Evolutionary conservation across 2,797 vertebrate species (phyloP).

Genomic region (Cynodonichthys magdalenae): DNA sequence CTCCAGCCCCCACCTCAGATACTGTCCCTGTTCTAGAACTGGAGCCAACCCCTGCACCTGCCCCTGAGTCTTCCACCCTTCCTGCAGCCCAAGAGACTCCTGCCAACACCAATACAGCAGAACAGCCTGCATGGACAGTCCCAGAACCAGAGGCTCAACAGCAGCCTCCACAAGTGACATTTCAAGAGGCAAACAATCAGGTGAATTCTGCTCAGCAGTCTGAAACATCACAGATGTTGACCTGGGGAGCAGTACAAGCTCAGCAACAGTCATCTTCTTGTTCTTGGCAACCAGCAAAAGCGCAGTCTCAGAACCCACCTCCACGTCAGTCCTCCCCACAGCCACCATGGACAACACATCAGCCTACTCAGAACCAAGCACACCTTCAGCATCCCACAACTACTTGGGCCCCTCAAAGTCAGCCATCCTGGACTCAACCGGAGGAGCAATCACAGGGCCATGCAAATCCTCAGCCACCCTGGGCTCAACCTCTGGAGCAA

Average conservation of each 20-base stretch:
- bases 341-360: conserved; percentile 61
- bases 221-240: conserved; percentile 52
- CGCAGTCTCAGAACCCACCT: conserved; percentile 62
- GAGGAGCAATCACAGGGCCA: conserved; percentile 57
- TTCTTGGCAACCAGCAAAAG: conserved; percentile 72
- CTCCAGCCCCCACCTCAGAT: conserved; percentile 66
- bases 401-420: conserved; percentile 72
- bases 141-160: conserved; percentile 73
- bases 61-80: conserved; percentile 59
- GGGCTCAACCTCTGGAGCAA: conserved; percentile 58
- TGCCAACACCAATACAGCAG: conserved; percentile 48
- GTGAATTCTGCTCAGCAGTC: conserved; percentile 54
- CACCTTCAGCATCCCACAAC: conserved; percentile 63
- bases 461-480: conserved; percentile 50
- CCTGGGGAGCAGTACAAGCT: conserved; percentile 65
- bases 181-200: conserved; percentile 63
- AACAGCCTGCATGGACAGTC: conserved; percentile 69
- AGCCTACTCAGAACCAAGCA: conserved; percentile 57
- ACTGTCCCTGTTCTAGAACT: conserved; percentile 59
- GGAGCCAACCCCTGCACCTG: conserved; percentile 70
- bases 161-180: conserved; percentile 55
- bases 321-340: conserved; percentile 63
- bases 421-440: conserved; percentile 66
- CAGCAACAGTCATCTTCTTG: conserved; percentile 67
- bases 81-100: conserved; percentile 53